Base-by-base conservation (phyloP, 2,797 vertebrate genomes). In the Aphelocoma californica region DNA sequence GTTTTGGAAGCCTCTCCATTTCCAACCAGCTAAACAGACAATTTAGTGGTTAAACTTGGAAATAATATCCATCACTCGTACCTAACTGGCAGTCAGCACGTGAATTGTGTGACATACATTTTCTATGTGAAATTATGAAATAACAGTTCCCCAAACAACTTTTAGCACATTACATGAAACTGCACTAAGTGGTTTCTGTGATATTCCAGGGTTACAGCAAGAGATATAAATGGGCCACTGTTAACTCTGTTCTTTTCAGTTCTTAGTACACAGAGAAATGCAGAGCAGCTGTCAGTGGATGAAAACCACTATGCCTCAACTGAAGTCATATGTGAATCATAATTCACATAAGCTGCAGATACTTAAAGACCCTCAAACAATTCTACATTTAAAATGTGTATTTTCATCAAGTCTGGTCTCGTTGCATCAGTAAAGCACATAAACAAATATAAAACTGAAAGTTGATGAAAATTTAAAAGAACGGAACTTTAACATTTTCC, bases 71-170 rank as follows among this genome's bases (percentile, higher is more conserved):
- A 54, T 32, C 36, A 23, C 19, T 82, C 50, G 17, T 7, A 57
- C 34, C 57, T 25, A 45, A 32, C 23, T 66, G 60, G 62, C 29
- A 58, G 32, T 50, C 32, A 36, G 34, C 20, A 53, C 42, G 32
- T 0, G 0, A 65, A 40, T 8, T 64, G 45, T 58, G 57, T 45
- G n/a, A 53, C 0, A 0, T 25, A 82, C 18, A 4, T 56, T 75
- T 86, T 44, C 23, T 28, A 34, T 14, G 23, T n/a, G n/a, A 82
- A 75, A 87, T 38, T 17, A 74, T 6, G 24, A 75, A 78, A 85
- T 11, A 45, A 15, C 71, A 54, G 26, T 44, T 80, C n/a, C n/a
- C n/a, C 3, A 2, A 44, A 47, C 7, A 64, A 34, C 45, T 80
- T 87, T n/a, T 10, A 71, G 21, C 36, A 24, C 11, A n/a, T 69